These are phyloP conservation scores for Protobothrops flavoviridis DNA, from an alignment of 2,113 vertebrate species.

Conservation along the genomic window DNA sequence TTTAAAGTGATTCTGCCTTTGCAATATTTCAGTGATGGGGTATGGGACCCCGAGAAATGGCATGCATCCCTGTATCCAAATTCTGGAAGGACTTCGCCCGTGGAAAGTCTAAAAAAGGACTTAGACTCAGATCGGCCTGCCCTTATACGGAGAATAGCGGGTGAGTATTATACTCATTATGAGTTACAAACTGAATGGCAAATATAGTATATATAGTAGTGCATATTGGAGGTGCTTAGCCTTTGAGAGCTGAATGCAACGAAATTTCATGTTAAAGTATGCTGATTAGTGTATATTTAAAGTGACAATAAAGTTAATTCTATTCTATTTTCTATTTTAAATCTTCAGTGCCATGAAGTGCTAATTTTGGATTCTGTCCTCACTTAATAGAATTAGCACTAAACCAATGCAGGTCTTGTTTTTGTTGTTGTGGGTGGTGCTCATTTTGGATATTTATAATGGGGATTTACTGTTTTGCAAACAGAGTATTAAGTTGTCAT, in stretches of 20 bases:
- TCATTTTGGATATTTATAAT: neutral
- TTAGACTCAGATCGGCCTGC: slow-evolving; percentile 82
- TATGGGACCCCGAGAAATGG: slow-evolving; percentile 99
- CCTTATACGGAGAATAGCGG: slow-evolving; percentile 88
- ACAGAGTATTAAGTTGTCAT: neutral
- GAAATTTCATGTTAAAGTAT: too few relatives aligned
- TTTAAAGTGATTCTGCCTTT: slow-evolving; percentile 13
- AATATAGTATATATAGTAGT: neutral
- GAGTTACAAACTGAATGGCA: neutral
- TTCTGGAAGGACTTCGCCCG: slow-evolving; percentile 87
- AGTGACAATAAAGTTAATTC: too few relatives aligned
- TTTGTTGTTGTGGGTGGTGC: neutral
- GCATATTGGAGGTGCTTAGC: too few relatives aligned
- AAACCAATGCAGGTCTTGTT: neutral
- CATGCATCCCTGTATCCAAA: slow-evolving; percentile 92
- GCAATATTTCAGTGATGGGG: slow-evolving; percentile 82
- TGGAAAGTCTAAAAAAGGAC: slow-evolving; percentile 90
- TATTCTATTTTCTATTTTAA: too few relatives aligned
- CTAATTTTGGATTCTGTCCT: neutral
- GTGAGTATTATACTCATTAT: slow-evolving; percentile 61
- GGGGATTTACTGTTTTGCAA: neutral
- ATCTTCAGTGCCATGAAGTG: neutral
- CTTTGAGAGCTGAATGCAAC: too few relatives aligned
- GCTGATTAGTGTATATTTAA: too few relatives aligned
- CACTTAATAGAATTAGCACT: neutral